Base-by-base conservation (phyloP, 2,113 vertebrate genomes). In the Oreotrochilus melanogaster region DNA sequence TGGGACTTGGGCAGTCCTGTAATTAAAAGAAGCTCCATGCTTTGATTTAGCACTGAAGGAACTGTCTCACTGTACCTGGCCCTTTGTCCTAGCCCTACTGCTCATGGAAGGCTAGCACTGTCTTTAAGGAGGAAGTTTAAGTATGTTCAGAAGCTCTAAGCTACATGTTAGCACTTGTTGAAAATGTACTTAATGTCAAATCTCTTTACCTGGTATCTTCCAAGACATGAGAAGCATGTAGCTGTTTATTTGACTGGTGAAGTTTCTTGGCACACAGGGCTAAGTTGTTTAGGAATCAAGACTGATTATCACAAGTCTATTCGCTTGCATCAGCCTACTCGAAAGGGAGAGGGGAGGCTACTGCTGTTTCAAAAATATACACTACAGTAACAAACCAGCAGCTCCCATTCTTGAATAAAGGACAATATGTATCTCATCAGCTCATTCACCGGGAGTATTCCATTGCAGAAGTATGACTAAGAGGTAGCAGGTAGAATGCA, bases 311-410 rank as follows among this genome's bases (percentile, higher is more conserved):
- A 43, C 17, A 51, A 33, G 13, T 4, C 33, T 19, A 9, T 10
- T 35, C 23, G 51, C 51, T 53, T 28, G 25, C 42, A 33, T 30
- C 37, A 47, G 48, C 7, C 22, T 25, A 1, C 13, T 30, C 14
- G 7, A 23, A 57, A 25, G 25, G 45, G 5, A 28, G 19, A 3
- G 11, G 17, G 5, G 5, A 50, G 17, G 39, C 28, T 31, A 11
- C 22, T 33, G 28, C 62, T 60, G 10, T 72, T 37, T 42, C 13
- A 23, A 28, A 57, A 47, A 30, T 0, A 2, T 25, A 11, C 43
- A 56, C 0, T 17, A 9, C 48, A 54, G 0, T 17, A 74, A 18
- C 17, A 45, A 43, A 24, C 0, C 1, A 33, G 14, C 15, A 74
- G 73, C 65, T 62, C 37, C 25, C 15, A 8, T 50, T 35, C 66